These are phyloP conservation scores for Solenopsis invicta DNA, from an alignment of 1,140 invertebrate species.

Conservation along the genomic window DNA sequence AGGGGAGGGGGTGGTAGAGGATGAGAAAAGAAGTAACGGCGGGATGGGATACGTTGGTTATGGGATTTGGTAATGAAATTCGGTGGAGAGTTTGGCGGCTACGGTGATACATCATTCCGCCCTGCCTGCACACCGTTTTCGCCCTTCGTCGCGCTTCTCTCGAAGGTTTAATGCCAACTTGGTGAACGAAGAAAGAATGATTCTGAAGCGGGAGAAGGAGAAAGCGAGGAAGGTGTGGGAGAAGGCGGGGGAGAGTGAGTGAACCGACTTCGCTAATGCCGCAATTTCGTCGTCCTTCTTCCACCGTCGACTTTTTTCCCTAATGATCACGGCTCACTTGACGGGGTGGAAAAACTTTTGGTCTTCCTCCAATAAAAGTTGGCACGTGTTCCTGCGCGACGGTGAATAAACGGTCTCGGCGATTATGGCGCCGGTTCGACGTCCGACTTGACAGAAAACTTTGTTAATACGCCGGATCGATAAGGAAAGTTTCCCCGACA, in stretches of 20 bases:
- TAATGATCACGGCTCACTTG: constrained; percentile 79
- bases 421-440: constrained; percentile 80
- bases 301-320: constrained; percentile 64
- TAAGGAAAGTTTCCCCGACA: constrained; percentile 66
- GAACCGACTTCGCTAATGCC: constrained; percentile 79
- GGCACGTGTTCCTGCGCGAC: constrained; percentile 80
- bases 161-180: constrained; percentile 66
- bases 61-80: constrained; percentile 79
- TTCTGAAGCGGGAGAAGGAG: constrained; percentile 1
- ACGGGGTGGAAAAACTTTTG: constrained; percentile 81
- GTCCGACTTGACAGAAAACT: constrained; percentile 68
- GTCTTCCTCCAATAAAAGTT: constrained; percentile 84
- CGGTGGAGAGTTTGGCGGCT: constrained; percentile 70
- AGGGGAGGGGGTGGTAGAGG: constrained; percentile 13
- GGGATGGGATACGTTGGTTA: constrained; percentile 66
- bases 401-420: constrained; percentile 83
- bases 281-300: constrained; percentile 82
- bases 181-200: constrained; percentile 38
- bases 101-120: constrained; percentile 76
- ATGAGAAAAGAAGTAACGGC: background rate
- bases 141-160: constrained; percentile 19
- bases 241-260: background rate
- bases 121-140: constrained; percentile 17
- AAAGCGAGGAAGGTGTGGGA: constrained; percentile 47
- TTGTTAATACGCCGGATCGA: constrained; percentile 75